Percentiles rank a stretch among this genome's conserved stretches.
These are phyloP conservation scores for Agrotis clavis DNA, from an alignment of 2,888 invertebrate species.

Conservation along the genomic window DNA sequence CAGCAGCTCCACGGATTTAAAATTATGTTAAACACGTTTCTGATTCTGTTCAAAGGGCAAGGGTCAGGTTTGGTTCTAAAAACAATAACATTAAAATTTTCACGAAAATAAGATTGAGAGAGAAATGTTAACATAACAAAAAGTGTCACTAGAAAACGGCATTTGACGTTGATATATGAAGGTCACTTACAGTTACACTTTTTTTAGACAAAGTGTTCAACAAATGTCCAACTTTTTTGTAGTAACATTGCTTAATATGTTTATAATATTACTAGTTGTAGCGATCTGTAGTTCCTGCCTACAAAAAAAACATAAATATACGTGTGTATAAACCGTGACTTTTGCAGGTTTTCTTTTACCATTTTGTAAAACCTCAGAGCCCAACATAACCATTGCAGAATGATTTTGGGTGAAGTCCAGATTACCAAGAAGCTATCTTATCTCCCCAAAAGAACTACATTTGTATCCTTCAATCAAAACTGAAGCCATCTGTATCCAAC, in stretches of 20 bases:
- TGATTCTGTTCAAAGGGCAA: background rate
- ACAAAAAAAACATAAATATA: too few species aligned
- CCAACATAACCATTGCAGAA: slow-evolving; percentile 10
- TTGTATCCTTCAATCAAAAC: slow-evolving; percentile 82
- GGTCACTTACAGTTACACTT: too few species aligned
- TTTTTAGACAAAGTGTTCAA: too few species aligned
- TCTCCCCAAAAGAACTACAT: slow-evolving; percentile 63
- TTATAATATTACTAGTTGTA: too few species aligned
- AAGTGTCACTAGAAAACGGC: too few species aligned
- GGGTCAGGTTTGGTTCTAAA: background rate
- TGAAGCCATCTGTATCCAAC: slow-evolving; percentile 74
- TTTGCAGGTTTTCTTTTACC: background rate
- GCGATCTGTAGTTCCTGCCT: too few species aligned
- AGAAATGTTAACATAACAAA: background rate
- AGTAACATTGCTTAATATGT: too few species aligned
- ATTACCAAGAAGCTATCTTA: slow-evolving; percentile 48
- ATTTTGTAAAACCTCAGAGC: background rate
- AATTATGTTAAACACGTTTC: slow-evolving; percentile 13
- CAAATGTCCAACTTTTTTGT: too few species aligned
- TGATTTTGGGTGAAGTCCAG: slow-evolving; percentile 50
- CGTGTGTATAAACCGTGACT: background rate
- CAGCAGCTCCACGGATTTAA: slow-evolving; percentile 15
- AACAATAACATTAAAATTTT: background rate
- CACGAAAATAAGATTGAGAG: background rate
- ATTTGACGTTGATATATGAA: too few species aligned